phyloP scores from a whole-genome alignment of 1,140 invertebrate species.

The Trachymyrmex cornetzi region DNA sequence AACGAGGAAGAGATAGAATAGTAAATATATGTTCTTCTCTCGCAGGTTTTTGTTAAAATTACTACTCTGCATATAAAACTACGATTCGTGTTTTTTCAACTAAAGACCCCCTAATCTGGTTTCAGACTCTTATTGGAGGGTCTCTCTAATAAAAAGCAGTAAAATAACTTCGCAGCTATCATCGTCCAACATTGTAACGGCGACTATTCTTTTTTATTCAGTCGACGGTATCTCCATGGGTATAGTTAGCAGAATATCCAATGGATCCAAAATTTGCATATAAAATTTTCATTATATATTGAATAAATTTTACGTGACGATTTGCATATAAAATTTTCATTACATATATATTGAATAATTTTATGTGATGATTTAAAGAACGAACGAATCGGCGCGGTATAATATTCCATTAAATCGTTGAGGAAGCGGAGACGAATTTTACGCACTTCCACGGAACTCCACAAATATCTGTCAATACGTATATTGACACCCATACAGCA shows the following conservation, averaged over 20 bases:
- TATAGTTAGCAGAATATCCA: not conserved
- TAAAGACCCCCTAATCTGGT: no score
- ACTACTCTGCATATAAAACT: no score
- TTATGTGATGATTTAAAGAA: not conserved
- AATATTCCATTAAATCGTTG: not conserved
- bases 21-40: no score
- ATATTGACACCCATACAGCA: no score
- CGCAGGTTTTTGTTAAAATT: no score
- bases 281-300: not conserved
- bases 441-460: not conserved
- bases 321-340: not conserved
- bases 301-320: slow-evolving; percentile 17
- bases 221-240: not conserved
- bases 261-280: not conserved
- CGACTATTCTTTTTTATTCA: not conserved
- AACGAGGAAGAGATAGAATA: no score
- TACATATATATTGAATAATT: slow-evolving; percentile 11
- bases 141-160: not conserved
- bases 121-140: no score
- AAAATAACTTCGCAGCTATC: not conserved
- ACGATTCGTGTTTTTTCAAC: no score
- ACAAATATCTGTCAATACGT: not conserved
- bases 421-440: not conserved
- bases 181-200: not conserved
- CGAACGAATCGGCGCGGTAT: not conserved